These are phyloP conservation scores for Numenius phaeopus DNA, from an alignment of 2,797 vertebrate species.

Conservation along the genomic window DNA sequence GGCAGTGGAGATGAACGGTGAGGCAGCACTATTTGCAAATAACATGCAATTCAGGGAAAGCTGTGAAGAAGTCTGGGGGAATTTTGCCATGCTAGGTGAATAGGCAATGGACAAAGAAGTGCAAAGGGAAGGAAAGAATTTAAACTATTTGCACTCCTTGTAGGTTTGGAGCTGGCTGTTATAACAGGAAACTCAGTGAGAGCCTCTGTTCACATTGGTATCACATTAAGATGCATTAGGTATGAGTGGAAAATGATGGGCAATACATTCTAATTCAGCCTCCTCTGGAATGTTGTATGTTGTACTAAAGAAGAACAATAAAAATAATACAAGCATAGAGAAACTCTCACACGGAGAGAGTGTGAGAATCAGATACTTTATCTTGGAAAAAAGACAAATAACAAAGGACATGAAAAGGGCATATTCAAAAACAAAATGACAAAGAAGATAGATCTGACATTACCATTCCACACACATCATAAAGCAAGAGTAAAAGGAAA, in stretches of 20 bases:
- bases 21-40: background rate
- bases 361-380: conserved; percentile 6
- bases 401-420: conserved; percentile 52
- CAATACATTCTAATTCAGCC: conserved; percentile 11
- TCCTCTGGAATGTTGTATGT: background rate
- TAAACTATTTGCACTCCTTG: background rate
- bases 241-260: background rate
- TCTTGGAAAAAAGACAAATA: conserved; percentile 49
- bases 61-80: background rate
- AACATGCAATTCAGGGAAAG: background rate
- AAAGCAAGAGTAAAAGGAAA: conserved; percentile 10
- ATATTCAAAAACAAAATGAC: background rate
- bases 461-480: conserved; percentile 20
- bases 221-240: background rate
- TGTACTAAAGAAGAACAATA: conserved; percentile 14
- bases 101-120: background rate
- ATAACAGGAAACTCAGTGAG: background rate
- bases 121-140: background rate
- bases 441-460: conserved; percentile 30
- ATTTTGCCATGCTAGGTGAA: background rate
- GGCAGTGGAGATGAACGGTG: background rate
- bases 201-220: background rate
- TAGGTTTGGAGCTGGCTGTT: background rate
- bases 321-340: conserved; percentile 41
- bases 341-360: background rate